A percentile compares a stretch with the other conserved stretches of the same genome.
These are phyloP conservation scores for Pterostichus niger DNA, from an alignment of 2,888 invertebrate genomes.

Conservation along the genomic window DNA sequence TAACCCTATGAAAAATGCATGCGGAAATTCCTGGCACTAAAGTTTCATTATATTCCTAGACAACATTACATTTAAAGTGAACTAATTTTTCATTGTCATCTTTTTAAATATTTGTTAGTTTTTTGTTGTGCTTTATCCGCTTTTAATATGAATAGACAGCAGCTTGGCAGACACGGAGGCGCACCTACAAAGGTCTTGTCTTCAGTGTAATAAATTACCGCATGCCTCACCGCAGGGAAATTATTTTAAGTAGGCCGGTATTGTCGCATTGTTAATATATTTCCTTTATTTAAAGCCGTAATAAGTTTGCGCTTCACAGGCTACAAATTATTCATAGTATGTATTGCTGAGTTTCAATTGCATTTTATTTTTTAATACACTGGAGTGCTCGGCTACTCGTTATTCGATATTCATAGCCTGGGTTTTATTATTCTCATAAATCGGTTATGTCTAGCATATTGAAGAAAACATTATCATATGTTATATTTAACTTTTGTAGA, in stretches of 20 bases:
- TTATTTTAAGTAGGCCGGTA: slow-evolving; percentile 60
- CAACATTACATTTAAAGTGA: slow-evolving; percentile 11
- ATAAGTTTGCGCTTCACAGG: not conserved
- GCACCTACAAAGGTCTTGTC: slow-evolving; percentile 47
- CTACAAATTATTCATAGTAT: not conserved
- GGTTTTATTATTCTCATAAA: no score
- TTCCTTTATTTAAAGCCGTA: slow-evolving; percentile 26
- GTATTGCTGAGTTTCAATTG: not conserved
- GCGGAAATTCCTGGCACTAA: not conserved
- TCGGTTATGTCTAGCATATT: no score
- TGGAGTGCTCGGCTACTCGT: not conserved
- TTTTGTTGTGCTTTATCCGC: slow-evolving; percentile 26
- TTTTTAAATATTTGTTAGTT: slow-evolving; percentile 1
- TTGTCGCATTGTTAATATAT: slow-evolving; percentile 23
- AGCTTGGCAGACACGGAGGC: not conserved
- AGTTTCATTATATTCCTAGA: not conserved
- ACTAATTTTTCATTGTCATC: slow-evolving; percentile 44
- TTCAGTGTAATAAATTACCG: slow-evolving; percentile 45
- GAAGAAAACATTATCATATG: no score
- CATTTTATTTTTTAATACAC: not conserved
- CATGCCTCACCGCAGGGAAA: slow-evolving; percentile 54
- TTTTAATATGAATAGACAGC: slow-evolving; percentile 34
- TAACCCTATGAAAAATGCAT: not conserved
- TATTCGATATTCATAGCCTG: no score
- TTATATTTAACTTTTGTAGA: no score